Evolutionary conservation across 2,113 vertebrate species (phyloP).

Genomic region (Falco punctatus): DNA sequence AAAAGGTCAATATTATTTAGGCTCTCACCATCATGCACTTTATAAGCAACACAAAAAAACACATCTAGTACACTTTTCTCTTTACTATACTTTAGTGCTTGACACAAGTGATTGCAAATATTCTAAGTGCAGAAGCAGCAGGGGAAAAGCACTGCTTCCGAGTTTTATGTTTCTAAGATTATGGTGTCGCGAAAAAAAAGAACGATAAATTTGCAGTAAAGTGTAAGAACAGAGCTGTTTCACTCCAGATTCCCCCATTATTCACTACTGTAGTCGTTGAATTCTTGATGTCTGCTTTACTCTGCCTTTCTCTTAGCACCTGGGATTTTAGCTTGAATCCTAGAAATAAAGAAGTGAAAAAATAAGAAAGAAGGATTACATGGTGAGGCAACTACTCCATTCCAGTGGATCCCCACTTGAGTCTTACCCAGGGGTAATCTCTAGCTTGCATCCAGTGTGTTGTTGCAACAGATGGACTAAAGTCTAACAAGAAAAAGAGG

Average conservation of each 20-base stretch:
- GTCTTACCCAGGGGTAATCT: background rate
- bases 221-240: constrained; percentile 78
- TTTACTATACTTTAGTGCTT: constrained; percentile 88
- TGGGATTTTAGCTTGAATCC: constrained; percentile 98
- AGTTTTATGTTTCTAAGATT: constrained; percentile 81
- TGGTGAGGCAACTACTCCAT: background rate
- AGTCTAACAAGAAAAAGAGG: background rate
- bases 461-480: background rate
- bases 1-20: constrained; percentile 81
- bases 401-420: background rate
- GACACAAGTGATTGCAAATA: constrained; percentile 84
- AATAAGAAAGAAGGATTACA: background rate
- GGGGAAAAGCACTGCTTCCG: constrained; percentile 74
- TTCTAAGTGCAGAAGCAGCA: constrained; percentile 82
- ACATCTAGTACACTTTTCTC: constrained; percentile 86
- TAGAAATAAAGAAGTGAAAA: constrained; percentile 54
- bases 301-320: constrained; percentile 96
- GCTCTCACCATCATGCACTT: constrained; percentile 96
- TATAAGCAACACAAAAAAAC: constrained; percentile 93
- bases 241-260: constrained; percentile 71
- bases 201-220: constrained; percentile 78
- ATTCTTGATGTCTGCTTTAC: constrained; percentile 72
- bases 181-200: constrained; percentile 77
- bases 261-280: constrained; percentile 45
- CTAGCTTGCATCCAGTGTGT: background rate